A percentile compares a stretch with the other conserved stretches of the same genome.
Evolutionary conservation across 2,113 vertebrate species (phyloP).

Genomic region (Caretta caretta): DNA sequence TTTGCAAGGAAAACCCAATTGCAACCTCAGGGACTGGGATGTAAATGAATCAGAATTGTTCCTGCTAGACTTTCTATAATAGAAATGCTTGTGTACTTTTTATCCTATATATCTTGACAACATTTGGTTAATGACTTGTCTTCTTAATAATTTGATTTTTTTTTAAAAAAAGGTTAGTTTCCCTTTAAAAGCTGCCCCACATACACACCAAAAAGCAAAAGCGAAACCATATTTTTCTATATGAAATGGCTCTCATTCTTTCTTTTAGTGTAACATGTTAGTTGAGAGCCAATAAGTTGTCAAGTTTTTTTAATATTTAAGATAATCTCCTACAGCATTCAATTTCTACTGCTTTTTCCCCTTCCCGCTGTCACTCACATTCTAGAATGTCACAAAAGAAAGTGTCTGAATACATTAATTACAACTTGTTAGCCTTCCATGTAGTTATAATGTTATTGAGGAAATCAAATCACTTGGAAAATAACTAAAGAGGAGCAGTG

Average conservation of each 20-base stretch:
- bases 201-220: constrained; percentile 11
- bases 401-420: constrained; percentile 65
- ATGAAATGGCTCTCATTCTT: constrained; percentile 21
- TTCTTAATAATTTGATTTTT: not conserved
- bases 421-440: constrained; percentile 49
- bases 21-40: fast-evolving
- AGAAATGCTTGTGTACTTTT: not conserved
- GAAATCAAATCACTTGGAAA: constrained; percentile 71
- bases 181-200: constrained; percentile 9
- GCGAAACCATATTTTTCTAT: not conserved
- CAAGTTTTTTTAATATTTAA: constrained; percentile 43
- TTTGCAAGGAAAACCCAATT: fast-evolving
- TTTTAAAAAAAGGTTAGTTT: not conserved
- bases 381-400: constrained; percentile 57
- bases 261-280: constrained; percentile 7
- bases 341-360: constrained; percentile 5
- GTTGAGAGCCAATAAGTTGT: constrained; percentile 35
- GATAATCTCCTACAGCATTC: constrained; percentile 45
- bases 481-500: constrained; percentile 49
- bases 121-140: fast-evolving
- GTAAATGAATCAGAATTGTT: fast-evolving
- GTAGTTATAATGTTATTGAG: constrained; percentile 58
- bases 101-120: not conserved
- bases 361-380: constrained; percentile 45
- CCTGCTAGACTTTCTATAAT: fast-evolving